Base-by-base conservation (phyloP, 2,797 vertebrate genomes). In the Australoheros facetus region DNA sequence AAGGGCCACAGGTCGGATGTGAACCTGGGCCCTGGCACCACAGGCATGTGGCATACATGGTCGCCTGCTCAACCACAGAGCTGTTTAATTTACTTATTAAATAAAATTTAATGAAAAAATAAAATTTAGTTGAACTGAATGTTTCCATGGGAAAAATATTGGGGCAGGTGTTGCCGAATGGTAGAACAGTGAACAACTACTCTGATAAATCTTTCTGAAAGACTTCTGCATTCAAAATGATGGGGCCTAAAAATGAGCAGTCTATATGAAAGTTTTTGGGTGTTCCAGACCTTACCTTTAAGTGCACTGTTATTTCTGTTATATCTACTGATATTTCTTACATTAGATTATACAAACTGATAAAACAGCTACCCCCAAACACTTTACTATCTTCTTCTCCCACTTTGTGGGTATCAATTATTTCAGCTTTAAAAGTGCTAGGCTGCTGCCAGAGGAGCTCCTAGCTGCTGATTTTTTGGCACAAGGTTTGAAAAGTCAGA, bases 351-450 rank as follows among this genome's bases (percentile, higher is more conserved):
- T 13, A 21, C n/a, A 56, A 48, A 51, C 37, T 10, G n/a, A 21
- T 59, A 11, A 71, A 75, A 21, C 11, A 0, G 21, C 42, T 51
- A 53, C 10, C 37, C 17, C 0, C 26, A 45, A 39, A 10, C n/a
- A 11, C 9, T 48, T 57, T 32, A 19, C 16, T 34, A 30, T 7
- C 6, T 51, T 37, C 19, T 13, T 42, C 1, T 0, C 3, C 51
- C 14, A 23, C 34, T n/a, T 13, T 34, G 0, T 64, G 23, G 16
- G 7, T 13, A 74, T 69, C 45, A 17, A 5, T 66, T 57, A 17
- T 48, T 56, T 66, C 66, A 58, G 73, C 26, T 51, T 23, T 48
- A 9, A 56, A 12, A 60, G 9, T 56, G 14, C 57, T 53, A 23
- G 30, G 0, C 8, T 48, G 23, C 16, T 28, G 14, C 32, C 7